Evolutionary conservation across 2,888 invertebrate species (phyloP).

Genomic region (Ganaspis brasiliensis): DNA sequence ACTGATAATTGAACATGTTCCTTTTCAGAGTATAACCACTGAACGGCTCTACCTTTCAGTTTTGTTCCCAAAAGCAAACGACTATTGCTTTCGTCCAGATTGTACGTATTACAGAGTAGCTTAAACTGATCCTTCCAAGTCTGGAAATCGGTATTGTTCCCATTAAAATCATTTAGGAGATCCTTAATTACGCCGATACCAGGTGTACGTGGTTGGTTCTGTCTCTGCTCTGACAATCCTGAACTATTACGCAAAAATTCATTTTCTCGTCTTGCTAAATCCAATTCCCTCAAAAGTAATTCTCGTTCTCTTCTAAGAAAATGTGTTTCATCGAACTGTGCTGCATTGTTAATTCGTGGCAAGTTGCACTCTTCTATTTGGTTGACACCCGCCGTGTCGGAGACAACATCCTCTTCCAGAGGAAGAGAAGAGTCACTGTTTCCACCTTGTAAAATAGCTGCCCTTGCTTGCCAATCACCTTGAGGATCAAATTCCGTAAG

Average conservation of each 20-base stretch:
- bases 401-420: too few relatives aligned
- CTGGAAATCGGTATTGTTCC: slow-evolving; percentile 6
- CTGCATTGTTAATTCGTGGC: too few relatives aligned
- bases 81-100: slow-evolving; percentile 38
- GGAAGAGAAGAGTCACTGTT: too few relatives aligned
- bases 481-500: not conserved
- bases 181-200: not conserved
- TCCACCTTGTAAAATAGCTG: not conserved
- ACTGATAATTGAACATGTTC: slow-evolving; percentile 19
- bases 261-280: not conserved
- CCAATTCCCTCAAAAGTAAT: not conserved
- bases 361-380: too few relatives aligned
- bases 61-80: slow-evolving; percentile 44
- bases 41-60: slow-evolving; percentile 46
- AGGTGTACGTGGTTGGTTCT: not conserved
- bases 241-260: not conserved
- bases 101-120: slow-evolving; percentile 40
- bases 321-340: too few relatives aligned
- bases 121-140: slow-evolving; percentile 46
- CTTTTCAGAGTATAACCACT: slow-evolving; percentile 53
- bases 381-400: too few relatives aligned
- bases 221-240: not conserved
- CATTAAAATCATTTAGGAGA: not conserved
- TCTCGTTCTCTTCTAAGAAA: not conserved
- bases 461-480: not conserved